phyloP scores from a whole-genome alignment of 2,113 vertebrate species.

The Herpetotheres cachinnans region DNA sequence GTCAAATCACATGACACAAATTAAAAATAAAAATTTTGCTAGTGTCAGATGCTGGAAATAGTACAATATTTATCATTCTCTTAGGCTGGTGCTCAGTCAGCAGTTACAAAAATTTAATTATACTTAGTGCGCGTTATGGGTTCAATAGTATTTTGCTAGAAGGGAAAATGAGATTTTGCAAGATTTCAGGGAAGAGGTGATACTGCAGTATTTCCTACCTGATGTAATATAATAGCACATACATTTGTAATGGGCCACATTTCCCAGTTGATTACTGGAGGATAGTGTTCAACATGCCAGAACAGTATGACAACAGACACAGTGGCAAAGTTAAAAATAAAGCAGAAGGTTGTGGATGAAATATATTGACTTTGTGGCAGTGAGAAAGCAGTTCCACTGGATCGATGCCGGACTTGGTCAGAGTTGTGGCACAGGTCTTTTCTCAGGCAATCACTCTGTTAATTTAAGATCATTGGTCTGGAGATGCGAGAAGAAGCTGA shows the following conservation, averaged over 20 bases:
- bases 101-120: slow-evolving; percentile 1
- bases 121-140: background rate
- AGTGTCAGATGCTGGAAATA: background rate
- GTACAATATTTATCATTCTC: slow-evolving; percentile 26
- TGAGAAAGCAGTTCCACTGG: background rate
- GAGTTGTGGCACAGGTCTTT: background rate
- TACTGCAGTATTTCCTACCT: background rate
- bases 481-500: slow-evolving; percentile 12
- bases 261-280: background rate
- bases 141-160: background rate
- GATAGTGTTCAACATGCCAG: background rate
- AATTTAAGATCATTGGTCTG: background rate
- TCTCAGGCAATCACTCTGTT: slow-evolving; percentile 8
- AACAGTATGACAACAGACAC: background rate
- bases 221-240: background rate
- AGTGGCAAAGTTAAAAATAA: slow-evolving; percentile 4
- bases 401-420: background rate
- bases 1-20: background rate
- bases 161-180: background rate
- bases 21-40: background rate
- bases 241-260: background rate
- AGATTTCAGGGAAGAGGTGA: background rate
- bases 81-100: background rate
- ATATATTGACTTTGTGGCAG: slow-evolving; percentile 1
- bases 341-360: background rate